Conservation (phyloP, 2,113 vertebrate species). For the Lonchura striata region DNA sequence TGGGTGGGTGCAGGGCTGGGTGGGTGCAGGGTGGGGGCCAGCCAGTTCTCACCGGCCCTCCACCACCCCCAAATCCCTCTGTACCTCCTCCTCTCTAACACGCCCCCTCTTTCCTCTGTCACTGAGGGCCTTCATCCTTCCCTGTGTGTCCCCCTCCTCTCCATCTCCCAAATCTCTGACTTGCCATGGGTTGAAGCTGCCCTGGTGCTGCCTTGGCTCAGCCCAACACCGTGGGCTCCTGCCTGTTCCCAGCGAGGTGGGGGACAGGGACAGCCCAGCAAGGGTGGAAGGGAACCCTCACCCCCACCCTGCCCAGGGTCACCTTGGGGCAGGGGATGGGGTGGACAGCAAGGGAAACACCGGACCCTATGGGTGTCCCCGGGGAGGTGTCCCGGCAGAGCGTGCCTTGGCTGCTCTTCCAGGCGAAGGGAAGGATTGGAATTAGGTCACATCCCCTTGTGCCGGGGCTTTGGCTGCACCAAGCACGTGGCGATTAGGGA, state of each 20-base stretch:
- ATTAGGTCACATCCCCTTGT: conserved; percentile 23
- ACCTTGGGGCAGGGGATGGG: not conserved
- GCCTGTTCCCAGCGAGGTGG: rapidly evolving
- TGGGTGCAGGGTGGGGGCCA: not conserved
- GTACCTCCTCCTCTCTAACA: not conserved
- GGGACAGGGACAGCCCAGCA: not conserved
- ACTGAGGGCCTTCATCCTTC: not conserved
- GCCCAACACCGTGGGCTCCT: rapidly evolving
- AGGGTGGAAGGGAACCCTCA: not conserved
- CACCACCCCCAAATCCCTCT: not conserved
- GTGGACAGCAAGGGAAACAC: not conserved
- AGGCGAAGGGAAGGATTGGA: not conserved
- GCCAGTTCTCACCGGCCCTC: not conserved
- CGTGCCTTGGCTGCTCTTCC: not conserved
- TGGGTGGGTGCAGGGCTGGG: not conserved
- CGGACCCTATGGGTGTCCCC: rapidly evolving
- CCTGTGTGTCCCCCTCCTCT: not conserved
- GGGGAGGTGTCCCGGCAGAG: not conserved
- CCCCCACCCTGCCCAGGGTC: not conserved
- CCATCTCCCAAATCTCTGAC: not conserved
- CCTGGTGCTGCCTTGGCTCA: rapidly evolving
- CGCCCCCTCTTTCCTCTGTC: rapidly evolving
- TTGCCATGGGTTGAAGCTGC: rapidly evolving
- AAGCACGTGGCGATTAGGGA: conserved; percentile 23
- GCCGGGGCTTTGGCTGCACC: conserved; percentile 18